Base-by-base conservation (phyloP, 2,113 vertebrate species). In the Promerops cafer region DNA sequence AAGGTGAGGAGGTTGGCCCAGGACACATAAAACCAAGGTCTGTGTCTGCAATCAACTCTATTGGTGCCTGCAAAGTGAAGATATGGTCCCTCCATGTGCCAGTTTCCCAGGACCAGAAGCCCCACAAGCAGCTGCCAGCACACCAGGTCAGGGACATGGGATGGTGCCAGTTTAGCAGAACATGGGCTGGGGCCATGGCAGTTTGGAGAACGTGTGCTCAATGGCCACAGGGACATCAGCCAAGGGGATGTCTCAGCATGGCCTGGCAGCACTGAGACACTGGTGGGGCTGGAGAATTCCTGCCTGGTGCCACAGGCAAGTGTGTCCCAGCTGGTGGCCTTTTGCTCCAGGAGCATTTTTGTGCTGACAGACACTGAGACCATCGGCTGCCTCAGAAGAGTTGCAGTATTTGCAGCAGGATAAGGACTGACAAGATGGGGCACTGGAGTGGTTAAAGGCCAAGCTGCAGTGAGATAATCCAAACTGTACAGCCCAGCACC, bases 201-300 rank as follows among this genome's bases (percentile, higher is more conserved):
- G n/a, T 6, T 68, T 64, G 72, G 68, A 47, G 14, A 9, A 5
- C 0, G 1, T 5, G 11, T 35, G 35, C 44, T 68, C 6, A 8
- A 1, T 45, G 23, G 54, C 3, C 7, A 33, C 19, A 24, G 45
- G 30, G 40, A 39, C 45, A 7, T 9, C 37, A 33, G 44, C 42
- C 27, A 31, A 47, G 28, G 40, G 0, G 3, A 37, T 35, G 49
- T 40, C 14, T 2, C 0, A 0, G 56, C 23, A 24, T 19, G 20
- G 39, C 35, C 50, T 5, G 3, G 60, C 37, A 82, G 60, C 80
- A 45, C 18, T 13, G 7, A 40, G n/a, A 28, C 31, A 21, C 44
- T 3, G 5, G 27, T 8, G 2, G 50, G 61, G 45, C n/a, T 7
- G 2, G 30, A 70, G 78, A 19, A 19, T 19, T 57, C n/a, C 40